A percentile compares a stretch with the other conserved stretches of the same genome.
phyloP scores from a whole-genome alignment of 2,113 vertebrate species.

The Henicopernis longicauda region DNA sequence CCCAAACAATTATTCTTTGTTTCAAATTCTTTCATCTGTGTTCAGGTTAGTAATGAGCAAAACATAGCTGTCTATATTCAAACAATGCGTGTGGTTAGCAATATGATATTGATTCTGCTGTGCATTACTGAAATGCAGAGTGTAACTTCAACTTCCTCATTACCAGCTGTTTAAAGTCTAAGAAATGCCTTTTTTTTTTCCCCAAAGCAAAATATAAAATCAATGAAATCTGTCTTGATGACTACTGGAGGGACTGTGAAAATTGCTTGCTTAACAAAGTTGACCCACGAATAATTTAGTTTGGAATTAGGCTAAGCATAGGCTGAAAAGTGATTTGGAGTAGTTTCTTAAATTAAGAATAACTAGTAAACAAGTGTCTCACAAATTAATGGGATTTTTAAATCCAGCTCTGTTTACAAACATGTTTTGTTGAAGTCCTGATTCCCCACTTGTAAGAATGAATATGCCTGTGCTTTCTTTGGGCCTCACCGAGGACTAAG shows the following conservation, averaged over 20 bases:
- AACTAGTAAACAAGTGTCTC: background rate
- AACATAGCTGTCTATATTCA: background rate
- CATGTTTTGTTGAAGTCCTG: background rate
- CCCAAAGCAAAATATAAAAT: slow-evolving; percentile 17
- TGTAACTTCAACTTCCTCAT: background rate
- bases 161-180: background rate
- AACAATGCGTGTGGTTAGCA: background rate
- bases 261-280: background rate
- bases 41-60: slow-evolving; percentile 14
- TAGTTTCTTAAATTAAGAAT: background rate
- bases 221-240: background rate
- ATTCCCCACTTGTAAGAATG: background rate
- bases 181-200: background rate
- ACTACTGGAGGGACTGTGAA: background rate
- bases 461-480: background rate
- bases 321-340: background rate
- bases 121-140: background rate
- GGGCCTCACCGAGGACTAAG: background rate
- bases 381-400: background rate
- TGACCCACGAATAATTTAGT: background rate
- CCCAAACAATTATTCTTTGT: slow-evolving; percentile 44
- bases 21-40: slow-evolving; percentile 17
- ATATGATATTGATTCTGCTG: background rate
- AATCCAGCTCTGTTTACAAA: background rate
- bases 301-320: background rate